Evolutionary conservation across 2,113 vertebrate genomes (phyloP).

Genomic region (human (Homo sapiens)): DNA sequence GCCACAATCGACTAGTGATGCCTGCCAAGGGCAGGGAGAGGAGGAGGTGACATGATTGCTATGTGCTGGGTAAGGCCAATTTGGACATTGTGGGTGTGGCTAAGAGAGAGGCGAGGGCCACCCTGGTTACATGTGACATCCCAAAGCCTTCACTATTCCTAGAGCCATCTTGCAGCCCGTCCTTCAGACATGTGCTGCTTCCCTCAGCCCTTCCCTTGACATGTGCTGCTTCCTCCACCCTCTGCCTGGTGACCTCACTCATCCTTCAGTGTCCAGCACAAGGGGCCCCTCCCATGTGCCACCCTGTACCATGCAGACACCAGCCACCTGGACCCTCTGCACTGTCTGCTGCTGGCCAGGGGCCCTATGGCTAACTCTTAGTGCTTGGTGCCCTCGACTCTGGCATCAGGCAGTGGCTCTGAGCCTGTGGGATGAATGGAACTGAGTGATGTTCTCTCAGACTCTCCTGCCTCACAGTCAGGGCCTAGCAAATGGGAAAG

Average conservation of each 20-base stretch:
- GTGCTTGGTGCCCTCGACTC: not conserved
- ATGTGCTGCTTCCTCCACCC: not conserved
- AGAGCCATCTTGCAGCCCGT: fast-evolving
- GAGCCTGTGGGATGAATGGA: not conserved
- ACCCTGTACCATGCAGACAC: slow-evolving; percentile 82
- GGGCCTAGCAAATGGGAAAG: not conserved
- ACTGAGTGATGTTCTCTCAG: not conserved
- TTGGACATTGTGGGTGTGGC: not conserved
- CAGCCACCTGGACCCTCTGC: slow-evolving; percentile 49
- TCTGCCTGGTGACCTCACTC: slow-evolving; percentile 82
- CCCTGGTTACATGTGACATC: not conserved
- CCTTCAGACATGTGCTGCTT: fast-evolving
- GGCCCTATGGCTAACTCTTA: fast-evolving
- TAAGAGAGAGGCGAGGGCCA: not conserved
- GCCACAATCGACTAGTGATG: fast-evolving
- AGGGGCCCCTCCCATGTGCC: not conserved
- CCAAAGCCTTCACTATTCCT: not conserved
- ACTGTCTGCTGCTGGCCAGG: not conserved
- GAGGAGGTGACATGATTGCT: fast-evolving
- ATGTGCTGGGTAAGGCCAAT: fast-evolving
- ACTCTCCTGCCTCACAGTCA: not conserved
- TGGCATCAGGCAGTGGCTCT: not conserved
- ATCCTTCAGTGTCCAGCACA: slow-evolving; percentile 64
- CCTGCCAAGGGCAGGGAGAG: not conserved
- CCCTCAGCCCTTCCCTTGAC: fast-evolving